phyloP scores from a whole-genome alignment of 2,113 vertebrate genomes.

The Xenus cinereus region DNA sequence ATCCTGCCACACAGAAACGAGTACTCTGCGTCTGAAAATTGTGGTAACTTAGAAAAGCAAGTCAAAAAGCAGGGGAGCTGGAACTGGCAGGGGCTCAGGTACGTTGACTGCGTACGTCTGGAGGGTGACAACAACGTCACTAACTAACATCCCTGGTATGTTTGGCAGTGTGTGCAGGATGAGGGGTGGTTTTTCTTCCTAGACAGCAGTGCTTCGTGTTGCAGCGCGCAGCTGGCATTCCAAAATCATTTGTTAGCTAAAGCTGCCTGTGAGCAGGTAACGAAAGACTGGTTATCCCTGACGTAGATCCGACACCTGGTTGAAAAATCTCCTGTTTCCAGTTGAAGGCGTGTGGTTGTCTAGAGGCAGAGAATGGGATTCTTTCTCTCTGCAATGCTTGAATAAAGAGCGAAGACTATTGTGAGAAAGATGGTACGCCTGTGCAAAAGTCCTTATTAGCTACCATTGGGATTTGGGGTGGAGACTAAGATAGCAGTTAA shows the following conservation, averaged over 20 bases:
- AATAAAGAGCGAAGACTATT: not conserved
- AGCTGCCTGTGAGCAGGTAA: not conserved
- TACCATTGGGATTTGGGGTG: not conserved
- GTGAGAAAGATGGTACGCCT: not conserved
- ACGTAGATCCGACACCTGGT: not conserved
- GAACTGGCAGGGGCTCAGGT: not conserved
- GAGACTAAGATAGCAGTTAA: not conserved
- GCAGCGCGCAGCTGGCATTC: not conserved
- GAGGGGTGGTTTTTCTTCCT: not conserved
- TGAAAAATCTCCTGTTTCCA: not conserved
- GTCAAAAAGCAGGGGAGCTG: not conserved
- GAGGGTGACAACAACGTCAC: not conserved
- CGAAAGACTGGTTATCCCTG: not conserved
- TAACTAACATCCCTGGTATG: not conserved
- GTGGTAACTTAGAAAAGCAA: not conserved
- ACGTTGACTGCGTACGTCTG: rapidly evolving
- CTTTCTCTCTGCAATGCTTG: not conserved
- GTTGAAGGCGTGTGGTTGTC: not conserved
- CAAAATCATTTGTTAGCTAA: not conserved
- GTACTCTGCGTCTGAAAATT: not conserved
- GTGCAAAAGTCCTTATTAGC: not conserved
- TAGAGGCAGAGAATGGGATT: not conserved
- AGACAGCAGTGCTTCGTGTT: not conserved
- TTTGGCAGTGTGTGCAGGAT: not conserved
- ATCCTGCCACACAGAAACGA: not conserved